Percentiles rank a stretch among this genome's conserved stretches.
phyloP scores from a whole-genome alignment of 2,888 invertebrate species.

The Biston stratarius region DNA sequence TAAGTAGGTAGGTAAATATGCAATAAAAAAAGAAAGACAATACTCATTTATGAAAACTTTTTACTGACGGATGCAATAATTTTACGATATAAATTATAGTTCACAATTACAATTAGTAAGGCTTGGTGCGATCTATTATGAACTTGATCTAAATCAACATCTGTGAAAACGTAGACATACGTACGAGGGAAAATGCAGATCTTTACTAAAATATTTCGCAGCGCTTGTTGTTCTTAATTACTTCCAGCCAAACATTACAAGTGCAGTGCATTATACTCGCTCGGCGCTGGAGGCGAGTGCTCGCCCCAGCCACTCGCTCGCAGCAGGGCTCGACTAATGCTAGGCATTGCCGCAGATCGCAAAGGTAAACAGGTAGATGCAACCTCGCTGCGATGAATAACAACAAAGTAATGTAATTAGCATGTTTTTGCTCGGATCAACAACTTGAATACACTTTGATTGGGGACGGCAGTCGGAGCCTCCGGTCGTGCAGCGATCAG shows the following conservation, averaged over 20 bases:
- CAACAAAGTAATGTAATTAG: slow-evolving; percentile 10
- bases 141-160: no score
- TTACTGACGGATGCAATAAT: no score
- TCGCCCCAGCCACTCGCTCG: slow-evolving; percentile 14
- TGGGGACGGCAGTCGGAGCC: neutral
- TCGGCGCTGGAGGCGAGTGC: slow-evolving; percentile 1
- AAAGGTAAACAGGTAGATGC: slow-evolving; percentile 26
- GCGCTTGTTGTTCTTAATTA: neutral
- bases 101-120: no score
- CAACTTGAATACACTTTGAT: neutral
- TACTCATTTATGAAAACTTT: no score
- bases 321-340: slow-evolving; percentile 18
- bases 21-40: no score
- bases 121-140: no score
- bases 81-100: no score
- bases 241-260: neutral
- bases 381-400: slow-evolving; percentile 16
- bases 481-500: neutral
- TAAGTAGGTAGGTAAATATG: no score
- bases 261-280: neutral
- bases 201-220: neutral
- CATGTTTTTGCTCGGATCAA: slow-evolving; percentile 4
- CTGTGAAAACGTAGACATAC: no score
- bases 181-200: neutral
- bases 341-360: slow-evolving; percentile 6